A percentile compares a stretch with the other conserved stretches of the same genome.
Evolutionary conservation across 2,888 invertebrate genomes (phyloP).

Genomic region (Blastobasis lacticolella): DNA sequence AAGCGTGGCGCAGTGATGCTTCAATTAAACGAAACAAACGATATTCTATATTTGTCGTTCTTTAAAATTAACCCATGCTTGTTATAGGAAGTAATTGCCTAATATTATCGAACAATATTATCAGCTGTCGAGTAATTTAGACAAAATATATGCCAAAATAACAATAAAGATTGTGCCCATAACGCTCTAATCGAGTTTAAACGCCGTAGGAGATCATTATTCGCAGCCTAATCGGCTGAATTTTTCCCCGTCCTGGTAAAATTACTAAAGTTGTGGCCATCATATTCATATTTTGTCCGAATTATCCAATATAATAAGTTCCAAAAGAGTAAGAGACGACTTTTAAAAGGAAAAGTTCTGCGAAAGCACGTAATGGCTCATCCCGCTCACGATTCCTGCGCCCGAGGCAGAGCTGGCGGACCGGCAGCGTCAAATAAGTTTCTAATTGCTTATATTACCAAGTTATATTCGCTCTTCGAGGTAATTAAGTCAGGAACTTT

Average conservation of each 20-base stretch:
- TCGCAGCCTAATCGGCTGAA: slow-evolving; percentile 52
- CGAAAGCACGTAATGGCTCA: slow-evolving; percentile 71
- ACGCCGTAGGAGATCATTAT: slow-evolving; percentile 50
- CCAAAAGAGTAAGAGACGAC: slow-evolving; percentile 68
- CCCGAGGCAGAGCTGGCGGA: slow-evolving; percentile 66
- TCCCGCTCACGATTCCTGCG: slow-evolving; percentile 67
- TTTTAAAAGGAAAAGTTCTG: slow-evolving; percentile 72
- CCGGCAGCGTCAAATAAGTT: slow-evolving; percentile 73
- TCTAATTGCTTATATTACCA: slow-evolving; percentile 74
- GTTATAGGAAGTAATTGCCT: too few relatives aligned
- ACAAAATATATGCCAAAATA: not conserved
- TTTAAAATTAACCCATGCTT: too few relatives aligned
- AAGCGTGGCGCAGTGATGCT: not conserved
- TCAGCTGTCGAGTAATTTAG: too few relatives aligned
- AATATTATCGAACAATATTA: too few relatives aligned
- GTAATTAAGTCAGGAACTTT: slow-evolving; percentile 67
- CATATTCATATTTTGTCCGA: slow-evolving; percentile 66
- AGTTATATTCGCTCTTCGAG: slow-evolving; percentile 68
- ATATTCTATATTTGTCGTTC: too few relatives aligned
- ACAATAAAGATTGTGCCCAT: slow-evolving; percentile 24
- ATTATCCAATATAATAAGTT: slow-evolving; percentile 72
- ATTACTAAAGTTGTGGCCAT: slow-evolving; percentile 64
- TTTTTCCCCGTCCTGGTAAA: slow-evolving; percentile 50
- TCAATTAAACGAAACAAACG: too few relatives aligned
- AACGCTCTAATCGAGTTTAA: slow-evolving; percentile 35